Percentiles rank a stretch among this genome's conserved stretches.
Conservation (phyloP, 2,888 invertebrate genomes). For the Lasius platythorax region DNA sequence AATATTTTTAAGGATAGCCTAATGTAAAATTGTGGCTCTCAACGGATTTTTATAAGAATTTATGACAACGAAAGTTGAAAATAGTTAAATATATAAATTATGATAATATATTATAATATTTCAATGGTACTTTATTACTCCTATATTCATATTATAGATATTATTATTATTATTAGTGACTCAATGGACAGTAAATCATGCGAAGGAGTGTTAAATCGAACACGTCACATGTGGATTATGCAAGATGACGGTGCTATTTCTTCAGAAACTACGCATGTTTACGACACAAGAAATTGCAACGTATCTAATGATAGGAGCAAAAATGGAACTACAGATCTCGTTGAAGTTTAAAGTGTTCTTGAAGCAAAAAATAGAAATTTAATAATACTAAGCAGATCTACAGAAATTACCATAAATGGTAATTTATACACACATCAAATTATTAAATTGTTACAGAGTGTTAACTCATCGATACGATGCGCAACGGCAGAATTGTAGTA, state of each 20-base stretch:
- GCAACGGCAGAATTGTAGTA: background rate
- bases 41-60: background rate
- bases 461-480: background rate
- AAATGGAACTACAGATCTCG: slow-evolving; percentile 2
- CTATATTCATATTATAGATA: background rate
- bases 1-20: background rate
- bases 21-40: background rate
- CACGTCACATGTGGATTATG: slow-evolving; percentile 45
- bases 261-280: slow-evolving; percentile 47
- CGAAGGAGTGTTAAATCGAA: slow-evolving; percentile 36
- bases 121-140: background rate
- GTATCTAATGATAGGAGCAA: slow-evolving; percentile 18
- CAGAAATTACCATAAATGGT: background rate
- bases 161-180: slow-evolving; percentile 14
- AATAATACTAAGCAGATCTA: background rate
- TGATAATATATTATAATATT: background rate
- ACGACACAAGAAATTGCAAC: slow-evolving; percentile 25
- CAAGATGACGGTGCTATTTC: slow-evolving; percentile 44
- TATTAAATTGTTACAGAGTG: background rate
- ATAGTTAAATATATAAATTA: background rate
- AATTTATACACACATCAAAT: background rate
- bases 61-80: background rate
- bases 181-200: slow-evolving; percentile 10
- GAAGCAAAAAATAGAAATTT: background rate
- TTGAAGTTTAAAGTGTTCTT: background rate